Evolutionary conservation across 2,113 vertebrate genomes (phyloP), one percentile per base, ranked within the genome.

Genomic region (Rostratula benghalensis): DNA sequence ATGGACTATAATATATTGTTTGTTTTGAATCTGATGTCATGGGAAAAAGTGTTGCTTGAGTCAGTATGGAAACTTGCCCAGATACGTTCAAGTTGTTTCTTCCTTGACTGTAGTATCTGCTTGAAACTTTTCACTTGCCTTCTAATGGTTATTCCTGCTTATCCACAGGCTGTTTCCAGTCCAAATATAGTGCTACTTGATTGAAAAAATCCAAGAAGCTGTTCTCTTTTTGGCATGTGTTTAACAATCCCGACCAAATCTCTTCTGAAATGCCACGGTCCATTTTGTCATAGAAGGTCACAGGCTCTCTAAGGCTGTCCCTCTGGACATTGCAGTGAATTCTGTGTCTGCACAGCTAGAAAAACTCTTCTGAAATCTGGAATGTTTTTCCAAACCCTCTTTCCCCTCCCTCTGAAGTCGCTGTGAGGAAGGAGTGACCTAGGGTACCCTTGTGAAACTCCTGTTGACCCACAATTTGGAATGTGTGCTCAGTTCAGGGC

Each of bases 21-120:
- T 96, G 91, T 89, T 97, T 97, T 94, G 70, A 94, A 63, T 95
- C 90, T 96, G 96, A 97, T 97, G 90, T 95, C 93, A 97, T 96
- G 96, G 89, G 96, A 93, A 96, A 83, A 97, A 94, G 63, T 63
- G 73, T 92, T 86, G 83, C 89, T 83, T 94, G 89, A 91, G 85
- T 94, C 91, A 67, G 69, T 41, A 33, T 97, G 95, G 94, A 97
- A 96, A 85, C 59, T 89, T 97, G 94, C 93, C 97, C 82, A 83
- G 89, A 94, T 94, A 77, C 13, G 1, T 94, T 94, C 6, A 25
- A 80, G 56, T 96, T 94, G 83, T 94, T 97, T 96, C 96, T 95
- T 97, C 95, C 70, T 93, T 91, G 80, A 76, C 48, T 45, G 83
- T 85, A 94, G 63, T 75, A 82, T 94, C 82, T 85, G 73, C 83